Conservation (phyloP, 2,888 invertebrate genomes). For the Anticlea derivata region DNA sequence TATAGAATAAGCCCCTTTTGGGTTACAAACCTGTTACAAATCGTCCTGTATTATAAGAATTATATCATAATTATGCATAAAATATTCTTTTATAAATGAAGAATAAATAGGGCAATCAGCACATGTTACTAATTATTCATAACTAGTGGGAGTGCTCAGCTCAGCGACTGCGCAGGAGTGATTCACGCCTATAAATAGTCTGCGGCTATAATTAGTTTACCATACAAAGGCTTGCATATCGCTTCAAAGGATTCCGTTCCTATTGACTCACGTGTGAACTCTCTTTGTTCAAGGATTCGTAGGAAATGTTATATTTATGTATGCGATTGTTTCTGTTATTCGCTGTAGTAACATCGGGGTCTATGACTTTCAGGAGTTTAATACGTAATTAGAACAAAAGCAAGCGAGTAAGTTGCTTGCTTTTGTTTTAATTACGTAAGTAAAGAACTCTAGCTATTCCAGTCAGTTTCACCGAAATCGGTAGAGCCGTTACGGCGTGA, state of each 20-base stretch:
- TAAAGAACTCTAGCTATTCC: too few species aligned
- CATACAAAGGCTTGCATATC: constrained; percentile 62
- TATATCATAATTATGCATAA: too few species aligned
- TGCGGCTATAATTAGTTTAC: constrained; percentile 64
- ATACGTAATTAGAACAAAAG: constrained; percentile 1
- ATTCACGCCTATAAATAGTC: constrained; percentile 67
- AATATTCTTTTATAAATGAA: constrained; percentile 4
- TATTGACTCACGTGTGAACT: constrained; percentile 57
- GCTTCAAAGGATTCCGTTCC: constrained; percentile 53
- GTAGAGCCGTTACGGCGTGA: too few species aligned
- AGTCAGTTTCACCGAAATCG: too few species aligned
- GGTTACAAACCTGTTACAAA: too few species aligned
- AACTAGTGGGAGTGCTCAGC: constrained; percentile 46
- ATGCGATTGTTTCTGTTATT: constrained; percentile 6
- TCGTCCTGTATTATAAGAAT: too few species aligned
- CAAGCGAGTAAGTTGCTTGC: too few species aligned
- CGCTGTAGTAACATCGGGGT: background rate
- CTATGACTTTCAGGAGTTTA: background rate
- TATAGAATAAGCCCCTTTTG: too few species aligned
- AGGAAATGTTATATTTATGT: constrained; percentile 19
- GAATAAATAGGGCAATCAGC: constrained; percentile 37
- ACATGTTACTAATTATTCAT: constrained; percentile 54
- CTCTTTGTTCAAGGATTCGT: constrained; percentile 54
- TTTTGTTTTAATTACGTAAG: too few species aligned
- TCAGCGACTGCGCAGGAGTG: constrained; percentile 61